Conservation (phyloP, 2,888 invertebrate species). For the Habrosyne pyritoides region DNA sequence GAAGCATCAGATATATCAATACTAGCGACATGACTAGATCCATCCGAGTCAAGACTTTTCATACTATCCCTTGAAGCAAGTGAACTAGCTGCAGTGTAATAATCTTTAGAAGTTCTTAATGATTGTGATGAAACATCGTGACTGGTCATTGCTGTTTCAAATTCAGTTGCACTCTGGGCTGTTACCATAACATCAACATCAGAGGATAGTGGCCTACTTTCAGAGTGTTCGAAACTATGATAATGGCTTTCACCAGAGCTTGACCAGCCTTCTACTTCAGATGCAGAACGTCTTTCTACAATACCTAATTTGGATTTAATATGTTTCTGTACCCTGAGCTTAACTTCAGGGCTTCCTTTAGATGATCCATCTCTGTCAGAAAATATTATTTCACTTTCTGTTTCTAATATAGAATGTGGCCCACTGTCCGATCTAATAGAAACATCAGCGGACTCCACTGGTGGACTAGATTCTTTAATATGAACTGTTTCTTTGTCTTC, state of each 20-base stretch:
- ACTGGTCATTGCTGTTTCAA: constrained; percentile 93
- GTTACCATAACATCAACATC: constrained; percentile 92
- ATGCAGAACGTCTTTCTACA: constrained; percentile 88
- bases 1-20: constrained; percentile 96
- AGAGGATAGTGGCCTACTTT: constrained; percentile 93
- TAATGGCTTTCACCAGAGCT: constrained; percentile 96
- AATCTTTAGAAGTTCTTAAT: constrained; percentile 91
- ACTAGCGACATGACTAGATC: constrained; percentile 94
- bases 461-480: constrained; percentile 71
- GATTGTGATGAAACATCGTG: constrained; percentile 89
- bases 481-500: constrained; percentile 79
- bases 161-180: constrained; percentile 91
- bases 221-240: constrained; percentile 92
- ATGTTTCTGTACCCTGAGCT: constrained; percentile 72
- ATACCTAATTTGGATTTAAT: constrained; percentile 75
- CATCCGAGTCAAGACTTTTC: constrained; percentile 94
- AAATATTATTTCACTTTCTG: constrained; percentile 72
- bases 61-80: constrained; percentile 94
- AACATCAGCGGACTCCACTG: constrained; percentile 66
- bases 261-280: constrained; percentile 91
- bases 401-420: constrained; percentile 79
- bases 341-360: constrained; percentile 75
- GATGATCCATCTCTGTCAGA: constrained; percentile 77
- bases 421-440: constrained; percentile 78
- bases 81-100: constrained; percentile 93